These are phyloP conservation scores for Gymnogyps californianus DNA, from an alignment of 2,113 vertebrate species.

Conservation along the genomic window DNA sequence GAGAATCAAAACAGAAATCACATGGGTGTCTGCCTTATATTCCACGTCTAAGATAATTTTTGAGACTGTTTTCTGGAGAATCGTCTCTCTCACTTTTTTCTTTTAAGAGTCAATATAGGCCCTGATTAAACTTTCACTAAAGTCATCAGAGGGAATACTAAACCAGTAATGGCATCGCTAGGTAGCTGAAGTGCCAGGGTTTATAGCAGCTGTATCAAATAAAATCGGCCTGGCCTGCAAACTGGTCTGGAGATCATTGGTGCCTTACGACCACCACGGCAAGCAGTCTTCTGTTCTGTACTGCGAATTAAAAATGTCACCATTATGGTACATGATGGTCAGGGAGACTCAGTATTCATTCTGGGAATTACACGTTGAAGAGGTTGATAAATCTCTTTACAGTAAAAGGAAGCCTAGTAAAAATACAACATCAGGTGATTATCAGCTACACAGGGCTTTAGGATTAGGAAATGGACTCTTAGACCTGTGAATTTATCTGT, in stretches of 20 bases:
- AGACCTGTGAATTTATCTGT: background rate
- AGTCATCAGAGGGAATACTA: background rate
- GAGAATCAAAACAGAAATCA: background rate
- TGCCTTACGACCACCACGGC: background rate
- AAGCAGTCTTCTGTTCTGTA: background rate
- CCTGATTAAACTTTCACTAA: background rate
- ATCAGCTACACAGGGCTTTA: background rate
- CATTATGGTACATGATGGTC: rapidly evolving
- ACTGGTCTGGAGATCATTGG: background rate
- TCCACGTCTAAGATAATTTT: background rate
- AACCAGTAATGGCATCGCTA: background rate
- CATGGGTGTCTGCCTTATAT: background rate
- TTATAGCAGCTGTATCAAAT: background rate
- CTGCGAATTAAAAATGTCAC: background rate
- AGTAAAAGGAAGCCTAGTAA: background rate
- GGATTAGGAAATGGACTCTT: background rate
- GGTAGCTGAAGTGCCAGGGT: background rate
- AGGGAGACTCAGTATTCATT: background rate
- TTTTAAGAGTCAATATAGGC: background rate
- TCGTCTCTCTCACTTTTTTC: background rate
- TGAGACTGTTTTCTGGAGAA: background rate
- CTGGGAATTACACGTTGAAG: background rate
- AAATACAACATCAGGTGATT: background rate
- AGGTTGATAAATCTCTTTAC: background rate
- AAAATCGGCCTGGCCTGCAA: background rate